A percentile compares a stretch with the other conserved stretches of the same genome.
phyloP scores from a whole-genome alignment of 2,113 vertebrate genomes.

The Leucoraja erinaceus region DNA sequence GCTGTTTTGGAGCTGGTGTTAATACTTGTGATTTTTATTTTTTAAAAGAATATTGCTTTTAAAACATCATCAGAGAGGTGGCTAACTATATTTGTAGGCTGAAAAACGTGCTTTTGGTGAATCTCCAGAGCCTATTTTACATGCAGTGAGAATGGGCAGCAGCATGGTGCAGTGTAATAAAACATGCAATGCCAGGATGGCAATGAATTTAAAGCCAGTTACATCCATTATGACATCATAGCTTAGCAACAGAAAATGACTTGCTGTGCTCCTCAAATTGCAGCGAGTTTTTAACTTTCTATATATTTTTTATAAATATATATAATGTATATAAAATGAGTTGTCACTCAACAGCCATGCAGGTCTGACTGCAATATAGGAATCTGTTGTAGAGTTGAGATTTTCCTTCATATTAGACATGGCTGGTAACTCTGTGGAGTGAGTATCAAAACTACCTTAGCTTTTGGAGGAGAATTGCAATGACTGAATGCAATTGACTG shows the following conservation, averaged over 20 bases:
- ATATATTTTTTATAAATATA: neutral
- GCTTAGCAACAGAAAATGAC: conserved; percentile 28
- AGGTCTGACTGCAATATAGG: neutral
- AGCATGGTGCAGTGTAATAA: neutral
- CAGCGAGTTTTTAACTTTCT: neutral
- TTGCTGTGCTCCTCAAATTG: conserved; percentile 4
- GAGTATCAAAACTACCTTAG: neutral
- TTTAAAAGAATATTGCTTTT: too few relatives aligned
- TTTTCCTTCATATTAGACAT: neutral
- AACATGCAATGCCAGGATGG: neutral
- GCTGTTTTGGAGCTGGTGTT: too few relatives aligned
- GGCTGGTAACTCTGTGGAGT: neutral
- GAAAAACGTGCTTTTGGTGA: too few relatives aligned
- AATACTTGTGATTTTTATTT: too few relatives aligned
- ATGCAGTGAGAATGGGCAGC: neutral
- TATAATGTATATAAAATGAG: too few relatives aligned
- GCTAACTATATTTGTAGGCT: too few relatives aligned
- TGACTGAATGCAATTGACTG: neutral
- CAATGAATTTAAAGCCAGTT: neutral
- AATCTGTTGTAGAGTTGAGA: neutral
- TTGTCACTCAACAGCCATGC: neutral
- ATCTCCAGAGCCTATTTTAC: too few relatives aligned
- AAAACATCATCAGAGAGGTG: too few relatives aligned
- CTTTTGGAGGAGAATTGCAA: neutral
- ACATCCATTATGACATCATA: conserved; percentile 23